Percentiles rank a stretch among this genome's conserved stretches.
These are phyloP conservation scores for Alouatta palliata DNA, from an alignment of 2,113 vertebrate species.

Conservation along the genomic window DNA sequence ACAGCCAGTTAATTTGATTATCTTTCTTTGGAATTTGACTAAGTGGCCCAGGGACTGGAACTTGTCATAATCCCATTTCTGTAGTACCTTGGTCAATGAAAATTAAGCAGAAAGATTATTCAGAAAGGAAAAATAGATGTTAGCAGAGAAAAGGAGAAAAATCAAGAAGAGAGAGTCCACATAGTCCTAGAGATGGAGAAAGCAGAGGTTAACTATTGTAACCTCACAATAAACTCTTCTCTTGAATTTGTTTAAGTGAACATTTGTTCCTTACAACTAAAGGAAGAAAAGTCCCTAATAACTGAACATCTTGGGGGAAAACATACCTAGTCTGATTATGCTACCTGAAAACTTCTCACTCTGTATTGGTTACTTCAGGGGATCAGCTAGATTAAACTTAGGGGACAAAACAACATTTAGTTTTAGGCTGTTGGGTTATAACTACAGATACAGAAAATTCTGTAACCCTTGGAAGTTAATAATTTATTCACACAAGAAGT, in stretches of 20 bases:
- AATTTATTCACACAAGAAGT: not conserved
- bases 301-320: not conserved
- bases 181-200: not conserved
- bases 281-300: not conserved
- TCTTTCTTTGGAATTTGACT: slow-evolving; percentile 12
- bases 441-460: not conserved
- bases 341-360: not conserved
- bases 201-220: not conserved
- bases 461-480: not conserved
- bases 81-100: not conserved
- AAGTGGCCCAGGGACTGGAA: not conserved
- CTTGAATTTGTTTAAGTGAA: not conserved
- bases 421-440: not conserved
- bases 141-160: not conserved
- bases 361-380: not conserved
- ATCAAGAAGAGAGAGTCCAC: not conserved
- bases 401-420: not conserved
- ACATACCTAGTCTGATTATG: not conserved
- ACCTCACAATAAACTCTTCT: not conserved
- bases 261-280: not conserved
- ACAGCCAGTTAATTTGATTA: not conserved
- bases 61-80: not conserved
- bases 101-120: not conserved
- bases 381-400: not conserved
- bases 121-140: not conserved